A percentile compares a stretch with the other conserved stretches of the same genome.
phyloP scores from a whole-genome alignment of 2,797 vertebrate genomes.

The Antrozous pallidus region DNA sequence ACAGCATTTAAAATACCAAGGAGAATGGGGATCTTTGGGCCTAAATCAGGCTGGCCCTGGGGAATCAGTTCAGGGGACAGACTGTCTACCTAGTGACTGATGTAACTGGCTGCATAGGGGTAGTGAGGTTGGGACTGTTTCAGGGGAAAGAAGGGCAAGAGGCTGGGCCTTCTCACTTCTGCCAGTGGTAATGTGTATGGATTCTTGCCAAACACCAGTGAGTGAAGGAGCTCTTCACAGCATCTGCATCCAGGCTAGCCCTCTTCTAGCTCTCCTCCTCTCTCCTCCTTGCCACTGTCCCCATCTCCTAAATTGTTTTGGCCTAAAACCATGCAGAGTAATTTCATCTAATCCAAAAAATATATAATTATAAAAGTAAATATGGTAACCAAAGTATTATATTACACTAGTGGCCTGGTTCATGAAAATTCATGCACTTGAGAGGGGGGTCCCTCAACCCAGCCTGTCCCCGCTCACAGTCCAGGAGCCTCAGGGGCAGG shows the following conservation, averaged over 20 bases:
- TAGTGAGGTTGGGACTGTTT: neutral
- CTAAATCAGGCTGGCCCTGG: neutral
- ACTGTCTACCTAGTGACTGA: neutral
- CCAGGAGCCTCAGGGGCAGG: too few species aligned
- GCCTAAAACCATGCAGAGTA: neutral
- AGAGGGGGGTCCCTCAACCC: too few species aligned
- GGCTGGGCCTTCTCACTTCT: neutral
- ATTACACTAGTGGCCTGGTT: neutral
- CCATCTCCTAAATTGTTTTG: neutral
- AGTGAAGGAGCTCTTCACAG: neutral
- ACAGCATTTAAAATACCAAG: neutral
- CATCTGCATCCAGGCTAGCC: neutral
- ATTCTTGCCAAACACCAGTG: neutral
- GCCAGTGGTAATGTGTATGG: neutral
- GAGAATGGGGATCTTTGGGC: neutral
- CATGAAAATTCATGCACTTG: too few species aligned
- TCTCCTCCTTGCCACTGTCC: neutral
- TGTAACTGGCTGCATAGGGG: accelerated
- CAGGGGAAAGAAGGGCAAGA: neutral
- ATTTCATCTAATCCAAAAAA: constrained; percentile 15
- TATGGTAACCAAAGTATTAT: neutral
- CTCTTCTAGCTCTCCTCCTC: neutral
- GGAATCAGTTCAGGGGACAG: neutral
- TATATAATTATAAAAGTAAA: constrained; percentile 28
- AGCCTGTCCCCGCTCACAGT: too few species aligned